Evolutionary conservation across 1,140 invertebrate species (phyloP).

Genomic region (Drosophila quadrilineata): DNA sequence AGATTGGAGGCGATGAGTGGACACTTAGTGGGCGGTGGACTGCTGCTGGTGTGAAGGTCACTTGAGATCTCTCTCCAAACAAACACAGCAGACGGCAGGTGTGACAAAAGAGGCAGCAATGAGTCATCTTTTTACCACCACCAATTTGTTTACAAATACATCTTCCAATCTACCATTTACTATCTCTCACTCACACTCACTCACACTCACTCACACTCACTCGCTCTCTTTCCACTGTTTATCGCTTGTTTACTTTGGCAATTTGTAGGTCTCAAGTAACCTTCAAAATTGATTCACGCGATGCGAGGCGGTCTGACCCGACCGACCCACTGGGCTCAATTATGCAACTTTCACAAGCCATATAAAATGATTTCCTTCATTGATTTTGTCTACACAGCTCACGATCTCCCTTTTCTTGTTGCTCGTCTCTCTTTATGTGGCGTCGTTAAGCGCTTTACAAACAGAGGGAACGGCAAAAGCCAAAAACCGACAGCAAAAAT

Average conservation of each 20-base stretch:
- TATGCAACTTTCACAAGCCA: constrained; percentile 61
- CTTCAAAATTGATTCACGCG: constrained; percentile 19
- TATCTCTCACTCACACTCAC: too few species aligned
- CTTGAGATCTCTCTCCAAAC: too few species aligned
- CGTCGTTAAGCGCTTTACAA: constrained; percentile 58
- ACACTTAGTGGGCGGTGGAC: constrained; percentile 1
- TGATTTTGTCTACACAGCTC: constrained; percentile 19
- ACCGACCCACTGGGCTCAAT: constrained; percentile 20
- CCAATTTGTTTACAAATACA: too few species aligned
- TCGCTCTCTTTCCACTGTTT: neutral
- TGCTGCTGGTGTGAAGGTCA: constrained; percentile 24
- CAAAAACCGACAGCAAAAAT: constrained; percentile 24
- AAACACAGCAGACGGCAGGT: neutral
- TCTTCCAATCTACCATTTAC: too few species aligned
- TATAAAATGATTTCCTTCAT: constrained; percentile 69
- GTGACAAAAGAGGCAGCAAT: constrained; percentile 24
- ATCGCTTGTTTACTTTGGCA: constrained; percentile 11
- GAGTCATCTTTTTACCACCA: constrained; percentile 33
- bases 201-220: too few species aligned
- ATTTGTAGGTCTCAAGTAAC: constrained; percentile 23
- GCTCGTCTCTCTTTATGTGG: neutral
- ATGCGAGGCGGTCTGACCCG: too few species aligned
- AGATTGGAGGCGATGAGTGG: neutral
- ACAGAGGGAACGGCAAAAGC: constrained; percentile 4
- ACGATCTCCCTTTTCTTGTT: neutral